A percentile compares a stretch with the other conserved stretches of the same genome.
Conservation (phyloP, 2,797 vertebrate species). For the Sciurus carolinensis region DNA sequence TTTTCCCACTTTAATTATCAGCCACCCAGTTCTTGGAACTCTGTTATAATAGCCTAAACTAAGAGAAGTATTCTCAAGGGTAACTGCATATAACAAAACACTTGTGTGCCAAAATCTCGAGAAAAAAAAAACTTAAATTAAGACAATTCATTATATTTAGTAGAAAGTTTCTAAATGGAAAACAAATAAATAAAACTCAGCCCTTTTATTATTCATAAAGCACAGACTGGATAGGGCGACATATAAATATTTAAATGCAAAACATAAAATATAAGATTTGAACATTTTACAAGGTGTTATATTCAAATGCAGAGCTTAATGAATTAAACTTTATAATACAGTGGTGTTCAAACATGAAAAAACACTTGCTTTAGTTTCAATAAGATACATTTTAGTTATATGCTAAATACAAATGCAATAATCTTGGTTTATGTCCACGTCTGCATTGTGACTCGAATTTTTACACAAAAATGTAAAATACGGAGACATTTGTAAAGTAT, state of each 20-base stretch:
- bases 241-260: slow-evolving; percentile 64
- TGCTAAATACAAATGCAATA: slow-evolving; percentile 53
- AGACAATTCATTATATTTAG: slow-evolving; percentile 26
- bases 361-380: slow-evolving; percentile 40
- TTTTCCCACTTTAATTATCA: neutral
- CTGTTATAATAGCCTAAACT: neutral
- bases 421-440: neutral
- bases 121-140: slow-evolving; percentile 53
- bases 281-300: slow-evolving; percentile 44
- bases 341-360: slow-evolving; percentile 37
- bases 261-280: neutral
- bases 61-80: neutral
- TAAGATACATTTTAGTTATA: slow-evolving; percentile 3
- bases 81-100: neutral
- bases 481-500: neutral
- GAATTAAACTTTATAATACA: slow-evolving; percentile 48
- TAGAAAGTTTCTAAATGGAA: slow-evolving; percentile 30
- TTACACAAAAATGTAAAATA: neutral
- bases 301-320: slow-evolving; percentile 56
- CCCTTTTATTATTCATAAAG: slow-evolving; percentile 45
- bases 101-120: slow-evolving; percentile 9
- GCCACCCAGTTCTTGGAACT: neutral
- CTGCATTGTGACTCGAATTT: neutral
- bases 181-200: slow-evolving; percentile 43
- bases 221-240: neutral